These are phyloP conservation scores for Alitta virens DNA, from an alignment of 2,888 invertebrate species.

Conservation along the genomic window DNA sequence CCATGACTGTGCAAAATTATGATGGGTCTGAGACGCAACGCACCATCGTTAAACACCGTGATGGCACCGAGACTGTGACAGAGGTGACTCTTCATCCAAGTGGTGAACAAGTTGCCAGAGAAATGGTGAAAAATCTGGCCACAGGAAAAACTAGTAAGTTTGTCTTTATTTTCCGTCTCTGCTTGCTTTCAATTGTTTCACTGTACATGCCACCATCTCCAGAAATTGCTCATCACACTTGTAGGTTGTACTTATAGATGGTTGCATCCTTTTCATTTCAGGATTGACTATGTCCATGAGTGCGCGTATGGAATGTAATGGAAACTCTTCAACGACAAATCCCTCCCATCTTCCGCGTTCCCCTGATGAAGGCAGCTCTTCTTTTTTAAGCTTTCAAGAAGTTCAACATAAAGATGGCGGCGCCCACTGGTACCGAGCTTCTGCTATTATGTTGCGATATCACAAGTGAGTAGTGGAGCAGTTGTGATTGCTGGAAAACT, in stretches of 20 bases:
- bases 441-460: slow-evolving; percentile 48
- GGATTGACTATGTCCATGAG: slow-evolving; percentile 26
- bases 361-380: neutral
- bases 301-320: neutral
- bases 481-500: too few relatives aligned
- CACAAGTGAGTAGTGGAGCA: slow-evolving; percentile 38
- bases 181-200: too few relatives aligned
- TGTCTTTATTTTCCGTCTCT: neutral
- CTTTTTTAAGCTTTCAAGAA: slow-evolving; percentile 19
- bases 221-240: neutral
- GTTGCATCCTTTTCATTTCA: slow-evolving; percentile 1
- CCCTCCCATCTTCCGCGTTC: slow-evolving; percentile 1
- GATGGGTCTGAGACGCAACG: slow-evolving; percentile 49
- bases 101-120: slow-evolving; percentile 26
- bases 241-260: neutral
- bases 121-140: slow-evolving; percentile 17
- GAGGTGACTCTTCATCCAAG: slow-evolving; percentile 36
- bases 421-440: slow-evolving; percentile 53
- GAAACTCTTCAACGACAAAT: neutral
- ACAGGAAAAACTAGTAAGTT: slow-evolving; percentile 24
- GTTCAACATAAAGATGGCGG: slow-evolving; percentile 41
- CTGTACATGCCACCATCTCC: too few relatives aligned
- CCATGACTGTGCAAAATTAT: slow-evolving; percentile 47
- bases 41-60: slow-evolving; percentile 37
- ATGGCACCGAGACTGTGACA: slow-evolving; percentile 38